These are phyloP conservation scores for Stegodyphus dumicola DNA, from an alignment of 1,140 invertebrate genomes.

Conservation along the genomic window DNA sequence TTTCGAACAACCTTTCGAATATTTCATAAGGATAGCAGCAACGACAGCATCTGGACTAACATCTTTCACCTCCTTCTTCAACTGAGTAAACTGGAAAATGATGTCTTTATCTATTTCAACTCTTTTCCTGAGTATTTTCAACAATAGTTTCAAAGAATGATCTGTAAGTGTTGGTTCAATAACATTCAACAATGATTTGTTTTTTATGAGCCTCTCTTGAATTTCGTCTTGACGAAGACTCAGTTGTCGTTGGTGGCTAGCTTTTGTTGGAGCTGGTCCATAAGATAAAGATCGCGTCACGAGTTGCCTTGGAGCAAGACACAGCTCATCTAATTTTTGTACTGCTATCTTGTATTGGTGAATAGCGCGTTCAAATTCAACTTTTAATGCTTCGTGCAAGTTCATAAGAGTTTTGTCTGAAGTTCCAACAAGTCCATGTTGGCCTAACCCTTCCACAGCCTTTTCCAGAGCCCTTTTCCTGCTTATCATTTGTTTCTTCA, in stretches of 20 bases:
- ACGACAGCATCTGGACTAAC: constrained; percentile 72
- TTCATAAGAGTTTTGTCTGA: constrained; percentile 73
- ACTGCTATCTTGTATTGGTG: constrained; percentile 88
- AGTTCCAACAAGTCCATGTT: constrained; percentile 83
- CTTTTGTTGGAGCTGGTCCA: constrained; percentile 84
- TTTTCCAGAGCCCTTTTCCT: constrained; percentile 80
- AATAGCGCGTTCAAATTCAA: constrained; percentile 84
- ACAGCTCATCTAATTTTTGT: constrained; percentile 86
- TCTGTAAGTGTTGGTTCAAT: constrained; percentile 77
- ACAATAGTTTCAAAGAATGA: constrained; percentile 72
- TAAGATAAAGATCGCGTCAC: constrained; percentile 69
- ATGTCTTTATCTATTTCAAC: constrained; percentile 80
- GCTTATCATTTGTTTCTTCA: constrained; percentile 74
- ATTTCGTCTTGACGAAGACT: constrained; percentile 79
- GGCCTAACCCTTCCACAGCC: constrained; percentile 84
- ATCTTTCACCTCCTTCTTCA: constrained; percentile 79
- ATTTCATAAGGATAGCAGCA: constrained; percentile 84
- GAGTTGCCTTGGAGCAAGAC: constrained; percentile 69
- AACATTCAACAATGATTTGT: constrained; percentile 87
- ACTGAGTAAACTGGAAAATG: constrained; percentile 74
- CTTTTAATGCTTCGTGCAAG: constrained; percentile 71
- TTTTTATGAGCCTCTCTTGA: constrained; percentile 90
- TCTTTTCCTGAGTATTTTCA: constrained; percentile 74
- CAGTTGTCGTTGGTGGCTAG: constrained; percentile 88
- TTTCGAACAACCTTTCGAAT: constrained; percentile 82